Evolutionary conservation across 1,140 invertebrate species (phyloP).

Genomic region (Patella vulgata): DNA sequence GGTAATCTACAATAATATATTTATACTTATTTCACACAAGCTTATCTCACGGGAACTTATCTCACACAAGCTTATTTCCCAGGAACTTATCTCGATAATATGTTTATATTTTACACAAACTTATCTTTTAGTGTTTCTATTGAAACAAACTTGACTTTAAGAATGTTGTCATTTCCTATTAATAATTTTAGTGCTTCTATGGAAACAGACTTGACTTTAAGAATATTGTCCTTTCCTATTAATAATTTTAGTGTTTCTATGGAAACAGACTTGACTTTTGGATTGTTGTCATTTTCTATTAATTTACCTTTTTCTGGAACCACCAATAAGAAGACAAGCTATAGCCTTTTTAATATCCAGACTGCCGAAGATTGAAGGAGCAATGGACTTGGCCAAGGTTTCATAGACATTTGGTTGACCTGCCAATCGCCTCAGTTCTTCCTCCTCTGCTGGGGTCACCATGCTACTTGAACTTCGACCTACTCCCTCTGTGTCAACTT

Average conservation of each 20-base stretch:
- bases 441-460: slow-evolving; percentile 82
- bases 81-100: too few relatives aligned
- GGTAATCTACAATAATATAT: slow-evolving; percentile 79
- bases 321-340: slow-evolving; percentile 94
- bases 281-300: not conserved
- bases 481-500: slow-evolving; percentile 83
- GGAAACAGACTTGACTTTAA: too few relatives aligned
- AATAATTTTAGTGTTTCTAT: too few relatives aligned
- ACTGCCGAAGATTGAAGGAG: slow-evolving; percentile 96
- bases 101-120: too few relatives aligned
- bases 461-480: slow-evolving; percentile 70
- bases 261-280: too few relatives aligned
- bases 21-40: too few relatives aligned
- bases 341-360: slow-evolving; percentile 98
- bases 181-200: too few relatives aligned
- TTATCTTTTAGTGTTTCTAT: too few relatives aligned
- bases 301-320: slow-evolving; percentile 72
- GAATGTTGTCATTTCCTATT: too few relatives aligned
- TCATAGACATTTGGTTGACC: slow-evolving; percentile 89
- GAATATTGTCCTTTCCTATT: not conserved
- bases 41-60: too few relatives aligned
- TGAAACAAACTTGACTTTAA: too few relatives aligned
- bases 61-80: too few relatives aligned
- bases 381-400: slow-evolving; percentile 88
- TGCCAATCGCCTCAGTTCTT: slow-evolving; percentile 87